Evolutionary conservation across 2,888 invertebrate genomes (phyloP).

Genomic region (Linnaemya vulpina): DNA sequence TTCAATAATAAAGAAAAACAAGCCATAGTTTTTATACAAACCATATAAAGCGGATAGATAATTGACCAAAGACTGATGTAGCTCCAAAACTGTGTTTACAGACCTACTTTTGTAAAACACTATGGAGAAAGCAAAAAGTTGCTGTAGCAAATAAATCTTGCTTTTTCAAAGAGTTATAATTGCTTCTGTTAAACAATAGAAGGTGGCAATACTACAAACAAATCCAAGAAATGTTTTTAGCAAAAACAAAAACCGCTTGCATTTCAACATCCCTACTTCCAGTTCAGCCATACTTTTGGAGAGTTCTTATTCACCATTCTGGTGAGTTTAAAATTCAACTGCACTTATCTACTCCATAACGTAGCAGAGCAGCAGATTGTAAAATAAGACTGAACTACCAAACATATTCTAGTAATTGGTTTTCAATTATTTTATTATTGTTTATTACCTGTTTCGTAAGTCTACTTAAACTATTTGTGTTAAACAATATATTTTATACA

Average conservation of each 20-base stretch:
- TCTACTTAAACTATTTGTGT: conserved; percentile 62
- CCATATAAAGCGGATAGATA: too few relatives aligned
- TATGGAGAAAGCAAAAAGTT: too few relatives aligned
- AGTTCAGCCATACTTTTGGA: neutral
- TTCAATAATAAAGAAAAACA: too few relatives aligned
- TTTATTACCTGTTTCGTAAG: conserved; percentile 32
- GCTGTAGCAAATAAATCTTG: too few relatives aligned
- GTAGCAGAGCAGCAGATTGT: neutral
- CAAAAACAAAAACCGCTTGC: neutral
- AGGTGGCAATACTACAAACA: conserved; percentile 8
- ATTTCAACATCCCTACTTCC: neutral
- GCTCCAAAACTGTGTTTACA: too few relatives aligned
- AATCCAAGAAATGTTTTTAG: neutral
- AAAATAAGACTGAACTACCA: neutral
- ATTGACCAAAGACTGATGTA: too few relatives aligned
- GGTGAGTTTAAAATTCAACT: neutral
- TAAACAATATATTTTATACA: conserved; percentile 25
- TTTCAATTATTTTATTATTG: conserved; percentile 37
- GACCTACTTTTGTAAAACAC: too few relatives aligned
- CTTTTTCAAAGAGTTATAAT: too few relatives aligned
- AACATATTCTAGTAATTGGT: neutral
- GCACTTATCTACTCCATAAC: too few relatives aligned
- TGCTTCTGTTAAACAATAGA: neutral
- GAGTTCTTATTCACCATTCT: neutral
- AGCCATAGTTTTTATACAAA: too few relatives aligned